These are phyloP conservation scores for Caloenas nicobarica DNA, from an alignment of 2,113 vertebrate genomes.

Conservation along the genomic window DNA sequence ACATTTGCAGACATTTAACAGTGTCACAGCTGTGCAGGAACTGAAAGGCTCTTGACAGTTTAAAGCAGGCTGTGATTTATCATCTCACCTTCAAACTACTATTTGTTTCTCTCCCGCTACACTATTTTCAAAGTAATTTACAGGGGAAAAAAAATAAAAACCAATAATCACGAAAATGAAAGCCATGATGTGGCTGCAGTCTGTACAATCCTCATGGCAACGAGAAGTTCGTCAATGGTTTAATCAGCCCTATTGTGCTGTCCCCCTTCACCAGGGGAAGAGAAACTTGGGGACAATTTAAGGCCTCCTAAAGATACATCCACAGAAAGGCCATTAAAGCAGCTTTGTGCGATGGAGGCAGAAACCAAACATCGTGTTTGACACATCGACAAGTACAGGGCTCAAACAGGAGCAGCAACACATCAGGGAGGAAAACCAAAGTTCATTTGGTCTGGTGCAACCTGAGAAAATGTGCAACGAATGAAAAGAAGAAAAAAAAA, in stretches of 20 bases:
- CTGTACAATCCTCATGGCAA: neutral
- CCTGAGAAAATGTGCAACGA: constrained; percentile 3
- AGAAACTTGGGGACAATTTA: neutral
- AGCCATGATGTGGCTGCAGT: neutral
- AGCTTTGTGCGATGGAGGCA: neutral
- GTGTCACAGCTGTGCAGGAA: constrained; percentile 7
- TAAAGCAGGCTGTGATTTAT: neutral
- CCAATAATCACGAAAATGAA: neutral
- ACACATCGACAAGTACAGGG: neutral
- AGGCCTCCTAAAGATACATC: neutral
- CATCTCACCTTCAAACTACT: neutral
- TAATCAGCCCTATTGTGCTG: neutral
- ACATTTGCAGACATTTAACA: constrained; percentile 26
- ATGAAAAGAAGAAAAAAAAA: neutral
- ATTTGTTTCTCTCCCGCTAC: neutral
- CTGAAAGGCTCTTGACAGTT: constrained; percentile 13
- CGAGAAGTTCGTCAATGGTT: neutral
- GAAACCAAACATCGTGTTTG: fast-evolving
- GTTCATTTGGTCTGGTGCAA: constrained; percentile 15
- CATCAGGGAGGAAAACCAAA: neutral
- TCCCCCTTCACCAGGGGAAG: neutral
- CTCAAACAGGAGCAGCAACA: neutral
- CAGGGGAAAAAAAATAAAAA: neutral
- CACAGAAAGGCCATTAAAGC: neutral
- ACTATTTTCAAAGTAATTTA: neutral